These are phyloP conservation scores for Lophotis ruficrista DNA, from an alignment of 2,113 vertebrate genomes.

Conservation along the genomic window DNA sequence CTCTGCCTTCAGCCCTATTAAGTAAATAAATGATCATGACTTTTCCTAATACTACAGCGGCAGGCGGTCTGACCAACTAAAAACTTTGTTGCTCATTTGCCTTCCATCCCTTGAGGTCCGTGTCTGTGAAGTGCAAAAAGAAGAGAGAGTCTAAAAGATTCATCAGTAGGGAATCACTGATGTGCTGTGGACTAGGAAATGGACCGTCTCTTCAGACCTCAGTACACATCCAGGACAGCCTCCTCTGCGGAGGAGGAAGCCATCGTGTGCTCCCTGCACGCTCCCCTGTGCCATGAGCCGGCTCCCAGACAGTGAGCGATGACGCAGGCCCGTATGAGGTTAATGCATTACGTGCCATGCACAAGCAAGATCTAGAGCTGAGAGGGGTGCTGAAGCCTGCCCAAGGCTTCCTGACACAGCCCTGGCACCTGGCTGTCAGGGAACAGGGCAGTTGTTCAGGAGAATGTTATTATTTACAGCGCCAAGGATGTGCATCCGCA, in stretches of 20 bases:
- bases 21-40: neutral
- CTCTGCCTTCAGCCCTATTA: neutral
- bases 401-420: accelerated
- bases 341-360: neutral
- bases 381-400: neutral
- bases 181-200: neutral
- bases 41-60: neutral
- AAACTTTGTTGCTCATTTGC: neutral
- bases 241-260: neutral
- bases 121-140: neutral
- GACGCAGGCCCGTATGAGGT: accelerated
- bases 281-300: neutral
- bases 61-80: neutral
- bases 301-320: neutral
- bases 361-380: neutral
- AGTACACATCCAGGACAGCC: neutral
- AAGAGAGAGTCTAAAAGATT: neutral
- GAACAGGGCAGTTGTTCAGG: neutral
- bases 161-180: neutral
- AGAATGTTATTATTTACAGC: neutral
- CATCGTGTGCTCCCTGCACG: neutral
- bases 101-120: neutral
- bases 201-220: neutral
- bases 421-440: neutral
- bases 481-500: neutral